Percentiles rank a stretch among this genome's conserved stretches.
Conservation (phyloP, 2,888 invertebrate species). For the Chalcosyrphus nemorum region DNA sequence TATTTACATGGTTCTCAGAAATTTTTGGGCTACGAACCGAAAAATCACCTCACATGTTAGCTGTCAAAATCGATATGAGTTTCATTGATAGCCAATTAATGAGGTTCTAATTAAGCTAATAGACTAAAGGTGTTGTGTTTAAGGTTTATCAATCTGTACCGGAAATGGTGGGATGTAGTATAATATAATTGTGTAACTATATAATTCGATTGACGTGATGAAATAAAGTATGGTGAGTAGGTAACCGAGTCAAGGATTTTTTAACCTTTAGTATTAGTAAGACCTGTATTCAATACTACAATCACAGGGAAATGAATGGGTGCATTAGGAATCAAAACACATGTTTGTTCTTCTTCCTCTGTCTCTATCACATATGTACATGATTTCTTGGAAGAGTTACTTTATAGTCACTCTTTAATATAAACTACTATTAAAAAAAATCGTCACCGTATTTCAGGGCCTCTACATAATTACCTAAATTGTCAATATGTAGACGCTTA, state of each 20-base stretch:
- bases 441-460: no score
- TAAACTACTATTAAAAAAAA: no score
- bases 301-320: no score
- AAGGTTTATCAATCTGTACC: not conserved
- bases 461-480: no score
- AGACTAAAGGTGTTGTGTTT: not conserved
- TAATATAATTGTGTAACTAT: not conserved
- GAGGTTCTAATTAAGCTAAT: conserved; percentile 4
- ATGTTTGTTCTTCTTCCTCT: no score
- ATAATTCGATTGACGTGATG: not conserved
- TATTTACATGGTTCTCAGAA: conserved; percentile 16
- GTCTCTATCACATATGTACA: no score
- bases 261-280: no score
- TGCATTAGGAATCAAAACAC: no score
- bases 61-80: not conserved
- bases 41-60: not conserved
- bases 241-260: not conserved
- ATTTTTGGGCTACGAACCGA: not conserved
- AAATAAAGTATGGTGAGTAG: not conserved
- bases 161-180: not conserved
- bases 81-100: conserved; percentile 7
- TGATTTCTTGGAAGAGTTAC: no score
- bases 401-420: no score
- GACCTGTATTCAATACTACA: no score
- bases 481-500: no score